Evolutionary conservation across 92 coral and sea anemone species (phyloP).

Genomic region (Pocillopora grandis): DNA sequence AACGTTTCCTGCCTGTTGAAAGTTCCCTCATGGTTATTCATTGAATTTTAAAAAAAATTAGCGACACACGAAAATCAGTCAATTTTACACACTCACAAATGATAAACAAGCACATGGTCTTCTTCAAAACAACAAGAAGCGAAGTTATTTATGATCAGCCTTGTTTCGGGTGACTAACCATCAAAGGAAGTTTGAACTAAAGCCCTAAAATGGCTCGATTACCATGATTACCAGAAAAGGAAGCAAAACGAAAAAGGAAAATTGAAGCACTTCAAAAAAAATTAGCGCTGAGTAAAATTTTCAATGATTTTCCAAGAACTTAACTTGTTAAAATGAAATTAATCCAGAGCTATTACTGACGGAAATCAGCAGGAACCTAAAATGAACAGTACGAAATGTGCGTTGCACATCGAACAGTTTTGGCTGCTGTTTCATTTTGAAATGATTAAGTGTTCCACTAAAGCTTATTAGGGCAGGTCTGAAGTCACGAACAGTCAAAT

Average conservation of each 20-base stretch:
- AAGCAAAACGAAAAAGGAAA: not conserved
- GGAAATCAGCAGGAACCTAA: conserved; percentile 31
- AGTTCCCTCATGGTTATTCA: conserved; percentile 4
- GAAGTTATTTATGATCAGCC: conserved; percentile 18
- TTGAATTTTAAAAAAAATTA: not conserved
- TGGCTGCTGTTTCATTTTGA: conserved; percentile 19
- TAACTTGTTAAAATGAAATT: not conserved
- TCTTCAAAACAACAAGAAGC: conserved; percentile 5
- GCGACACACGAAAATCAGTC: conserved; percentile 1
- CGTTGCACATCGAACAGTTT: not conserved
- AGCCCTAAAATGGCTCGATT: conserved; percentile 20
- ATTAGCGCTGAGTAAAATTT: conserved; percentile 8
- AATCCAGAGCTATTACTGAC: conserved; percentile 1
- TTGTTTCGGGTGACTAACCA: conserved; percentile 30
- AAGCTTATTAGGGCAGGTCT: not conserved
- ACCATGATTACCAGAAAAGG: conserved; percentile 5
- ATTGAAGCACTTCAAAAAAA: not conserved
- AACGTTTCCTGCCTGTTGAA: not conserved
- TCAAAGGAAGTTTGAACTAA: conserved; percentile 9
- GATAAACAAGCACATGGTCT: conserved; percentile 11
- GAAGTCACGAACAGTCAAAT: conserved; percentile 46
- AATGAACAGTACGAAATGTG: conserved; percentile 27
- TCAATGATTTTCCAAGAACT: not conserved
- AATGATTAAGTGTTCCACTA: conserved; percentile 11
- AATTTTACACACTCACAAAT: conserved; percentile 9